A percentile compares a stretch with the other conserved stretches of the same genome.
These are phyloP conservation scores for Gymnocypris eckloni DNA, from an alignment of 2,797 vertebrate genomes.

Conservation along the genomic window DNA sequence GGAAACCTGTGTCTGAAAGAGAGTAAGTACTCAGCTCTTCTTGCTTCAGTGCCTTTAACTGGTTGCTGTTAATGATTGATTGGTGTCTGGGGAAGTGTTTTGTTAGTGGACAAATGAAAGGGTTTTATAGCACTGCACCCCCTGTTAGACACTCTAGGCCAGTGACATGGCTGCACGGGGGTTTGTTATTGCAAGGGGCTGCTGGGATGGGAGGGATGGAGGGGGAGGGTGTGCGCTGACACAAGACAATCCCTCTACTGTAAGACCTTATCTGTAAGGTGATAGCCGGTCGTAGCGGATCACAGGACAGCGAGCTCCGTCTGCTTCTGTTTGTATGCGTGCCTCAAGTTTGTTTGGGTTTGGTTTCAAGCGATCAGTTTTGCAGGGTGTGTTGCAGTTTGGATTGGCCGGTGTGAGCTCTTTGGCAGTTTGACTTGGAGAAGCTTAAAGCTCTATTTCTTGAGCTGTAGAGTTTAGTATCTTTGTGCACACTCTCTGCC, in stretches of 20 bases:
- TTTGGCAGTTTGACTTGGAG: constrained; percentile 39
- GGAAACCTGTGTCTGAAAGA: constrained; percentile 59
- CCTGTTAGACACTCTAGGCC: constrained; percentile 53
- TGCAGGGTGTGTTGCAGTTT: constrained; percentile 68
- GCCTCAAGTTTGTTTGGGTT: constrained; percentile 44
- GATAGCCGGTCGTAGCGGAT: constrained; percentile 68
- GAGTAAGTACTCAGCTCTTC: constrained; percentile 65
- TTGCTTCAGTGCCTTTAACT: constrained; percentile 68
- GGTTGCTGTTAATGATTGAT: constrained; percentile 74
- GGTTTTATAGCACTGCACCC: constrained; percentile 55
- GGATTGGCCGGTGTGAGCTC: constrained; percentile 49
- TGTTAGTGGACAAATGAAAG: constrained; percentile 66
- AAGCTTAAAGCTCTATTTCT: constrained; percentile 43
- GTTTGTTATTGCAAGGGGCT: constrained; percentile 64
- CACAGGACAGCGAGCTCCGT: constrained; percentile 57
- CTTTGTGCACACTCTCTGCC: constrained; percentile 49
- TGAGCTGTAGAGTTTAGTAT: constrained; percentile 55
- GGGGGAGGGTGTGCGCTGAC: constrained; percentile 73
- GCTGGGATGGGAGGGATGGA: constrained; percentile 12
- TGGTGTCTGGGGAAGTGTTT: constrained; percentile 60
- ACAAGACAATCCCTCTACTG: constrained; percentile 64
- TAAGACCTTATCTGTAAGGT: constrained; percentile 73
- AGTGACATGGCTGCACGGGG: constrained; percentile 52
- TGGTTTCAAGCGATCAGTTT: constrained; percentile 65
- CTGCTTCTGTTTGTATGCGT: constrained; percentile 42